Conservation (phyloP, 2,797 vertebrate genomes). For the Limnodromus scolopaceus region DNA sequence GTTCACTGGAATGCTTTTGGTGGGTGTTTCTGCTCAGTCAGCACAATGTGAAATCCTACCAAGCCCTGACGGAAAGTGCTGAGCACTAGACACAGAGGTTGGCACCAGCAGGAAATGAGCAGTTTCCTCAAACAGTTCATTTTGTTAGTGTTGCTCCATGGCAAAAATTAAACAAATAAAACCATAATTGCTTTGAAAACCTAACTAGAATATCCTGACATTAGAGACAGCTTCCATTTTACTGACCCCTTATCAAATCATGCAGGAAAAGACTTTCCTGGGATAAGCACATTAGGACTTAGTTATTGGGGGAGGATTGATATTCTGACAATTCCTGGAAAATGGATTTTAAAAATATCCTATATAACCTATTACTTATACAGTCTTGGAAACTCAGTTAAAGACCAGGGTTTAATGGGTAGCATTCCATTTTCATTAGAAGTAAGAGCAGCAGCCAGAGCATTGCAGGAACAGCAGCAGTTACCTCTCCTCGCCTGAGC, state of each 20-base stretch:
- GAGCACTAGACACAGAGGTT: background rate
- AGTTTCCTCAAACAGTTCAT: constrained; percentile 39
- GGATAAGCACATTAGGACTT: constrained; percentile 27
- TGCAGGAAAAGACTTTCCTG: constrained; percentile 32
- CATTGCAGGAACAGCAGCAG: fast-evolving
- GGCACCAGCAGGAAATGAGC: constrained; percentile 51
- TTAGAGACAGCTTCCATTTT: constrained; percentile 18
- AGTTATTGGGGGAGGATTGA: constrained; percentile 8
- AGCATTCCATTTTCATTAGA: background rate
- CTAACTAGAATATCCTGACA: constrained; percentile 35
- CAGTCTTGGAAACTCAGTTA: background rate
- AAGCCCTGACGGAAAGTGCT: background rate
- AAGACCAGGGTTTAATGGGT: background rate
- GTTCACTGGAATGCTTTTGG: background rate
- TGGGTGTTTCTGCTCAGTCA: constrained; percentile 14
- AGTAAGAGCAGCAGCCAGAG: background rate
- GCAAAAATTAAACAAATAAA: constrained; percentile 59
- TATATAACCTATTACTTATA: background rate
- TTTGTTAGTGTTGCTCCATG: constrained; percentile 33
- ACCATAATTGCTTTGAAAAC: constrained; percentile 27
- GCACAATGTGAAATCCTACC: constrained; percentile 1
- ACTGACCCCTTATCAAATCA: constrained; percentile 44
- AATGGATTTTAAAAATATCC: background rate
- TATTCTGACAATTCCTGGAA: constrained; percentile 52
- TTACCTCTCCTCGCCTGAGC: constrained; percentile 56